These are phyloP conservation scores for Megalonaias nervosa DNA, from an alignment of 1,140 invertebrate species.

Conservation along the genomic window DNA sequence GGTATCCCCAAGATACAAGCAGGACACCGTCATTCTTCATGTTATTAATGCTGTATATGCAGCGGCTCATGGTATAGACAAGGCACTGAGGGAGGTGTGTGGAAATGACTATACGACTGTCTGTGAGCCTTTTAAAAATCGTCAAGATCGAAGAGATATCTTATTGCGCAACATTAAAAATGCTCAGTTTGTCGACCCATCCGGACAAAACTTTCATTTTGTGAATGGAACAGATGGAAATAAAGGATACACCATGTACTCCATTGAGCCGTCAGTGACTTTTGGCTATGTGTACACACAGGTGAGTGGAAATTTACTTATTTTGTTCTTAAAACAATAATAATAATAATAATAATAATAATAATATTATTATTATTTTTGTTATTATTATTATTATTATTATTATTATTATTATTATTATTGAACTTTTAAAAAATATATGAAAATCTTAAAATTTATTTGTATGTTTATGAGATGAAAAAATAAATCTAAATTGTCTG, in stretches of 20 bases:
- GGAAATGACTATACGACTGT: slow-evolving; percentile 57
- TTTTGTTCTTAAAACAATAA: too few species aligned
- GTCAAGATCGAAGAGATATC: slow-evolving; percentile 31
- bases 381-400: too few species aligned
- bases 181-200: slow-evolving; percentile 56
- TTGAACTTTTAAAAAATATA: too few species aligned
- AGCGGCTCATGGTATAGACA: slow-evolving; percentile 58
- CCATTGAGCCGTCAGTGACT: slow-evolving; percentile 28
- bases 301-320: slow-evolving; percentile 33
- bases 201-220: slow-evolving; percentile 49
- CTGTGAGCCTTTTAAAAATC: slow-evolving; percentile 57
- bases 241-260: slow-evolving; percentile 56
- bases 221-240: slow-evolving; percentile 53
- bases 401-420: too few species aligned
- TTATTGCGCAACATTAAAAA: slow-evolving; percentile 54
- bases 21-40: slow-evolving; percentile 58
- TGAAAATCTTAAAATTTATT: too few species aligned
- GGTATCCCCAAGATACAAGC: slow-evolving; percentile 46
- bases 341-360: too few species aligned
- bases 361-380: too few species aligned
- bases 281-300: slow-evolving; percentile 47
- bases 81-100: slow-evolving; percentile 53
- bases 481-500: too few species aligned
- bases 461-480: too few species aligned
- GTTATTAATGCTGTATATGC: slow-evolving; percentile 65